Evolutionary conservation across 2,113 vertebrate species (phyloP).

Genomic region (Panurus biarmicus): DNA sequence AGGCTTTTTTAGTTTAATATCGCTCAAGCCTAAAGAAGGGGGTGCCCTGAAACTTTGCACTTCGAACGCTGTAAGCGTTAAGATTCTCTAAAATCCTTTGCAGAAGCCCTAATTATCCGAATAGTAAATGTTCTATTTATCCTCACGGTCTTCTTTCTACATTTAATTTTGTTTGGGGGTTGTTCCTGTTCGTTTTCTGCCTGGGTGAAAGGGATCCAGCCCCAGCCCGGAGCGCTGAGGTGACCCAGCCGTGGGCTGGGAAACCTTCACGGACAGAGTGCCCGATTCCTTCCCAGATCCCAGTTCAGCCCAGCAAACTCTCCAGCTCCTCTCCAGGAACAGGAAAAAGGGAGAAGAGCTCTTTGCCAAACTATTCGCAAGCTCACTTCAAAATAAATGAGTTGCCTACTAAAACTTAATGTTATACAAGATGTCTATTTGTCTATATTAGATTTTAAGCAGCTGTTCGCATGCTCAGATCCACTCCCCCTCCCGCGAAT

Average conservation of each 20-base stretch:
- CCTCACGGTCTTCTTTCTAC: accelerated
- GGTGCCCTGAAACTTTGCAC: neutral
- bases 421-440: slow-evolving; percentile 53
- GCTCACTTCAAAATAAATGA: slow-evolving; percentile 42
- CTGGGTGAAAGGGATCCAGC: neutral
- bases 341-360: neutral
- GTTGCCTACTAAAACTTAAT: slow-evolving; percentile 58
- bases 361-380: slow-evolving; percentile 19
- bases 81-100: neutral
- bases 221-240: neutral
- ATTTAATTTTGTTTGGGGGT: neutral
- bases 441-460: slow-evolving; percentile 49
- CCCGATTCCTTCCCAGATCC: neutral
- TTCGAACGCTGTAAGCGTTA: neutral
- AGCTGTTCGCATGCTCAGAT: slow-evolving; percentile 30
- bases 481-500: neutral
- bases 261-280: neutral
- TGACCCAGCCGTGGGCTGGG: neutral
- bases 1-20: neutral
- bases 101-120: neutral
- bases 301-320: neutral
- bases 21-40: accelerated
- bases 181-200: neutral
- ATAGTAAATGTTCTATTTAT: neutral
- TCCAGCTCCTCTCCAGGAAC: slow-evolving; percentile 1